Evolutionary conservation across 2,888 invertebrate genomes (phyloP).

Genomic region (Eurytoma adleriae): DNA sequence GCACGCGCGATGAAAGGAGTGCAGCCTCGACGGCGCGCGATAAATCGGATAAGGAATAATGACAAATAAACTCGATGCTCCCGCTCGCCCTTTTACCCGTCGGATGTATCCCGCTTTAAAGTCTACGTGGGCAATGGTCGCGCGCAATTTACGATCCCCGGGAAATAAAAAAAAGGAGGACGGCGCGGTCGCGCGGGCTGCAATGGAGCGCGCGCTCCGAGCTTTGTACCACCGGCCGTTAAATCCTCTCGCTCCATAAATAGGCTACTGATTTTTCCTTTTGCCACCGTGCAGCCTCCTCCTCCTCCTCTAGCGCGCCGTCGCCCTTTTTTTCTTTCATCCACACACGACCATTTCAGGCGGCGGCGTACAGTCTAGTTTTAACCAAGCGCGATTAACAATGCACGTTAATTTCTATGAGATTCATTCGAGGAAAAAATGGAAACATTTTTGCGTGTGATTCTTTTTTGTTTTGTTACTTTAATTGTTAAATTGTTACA

Average conservation of each 20-base stretch:
- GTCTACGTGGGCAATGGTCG: neutral
- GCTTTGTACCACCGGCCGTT: too few relatives aligned
- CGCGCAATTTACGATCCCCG: conserved; percentile 1
- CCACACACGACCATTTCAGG: conserved; percentile 12
- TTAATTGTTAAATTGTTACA: neutral
- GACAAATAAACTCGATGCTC: neutral
- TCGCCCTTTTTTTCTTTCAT: neutral
- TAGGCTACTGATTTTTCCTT: neutral
- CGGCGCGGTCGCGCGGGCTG: too few relatives aligned
- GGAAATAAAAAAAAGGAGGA: too few relatives aligned
- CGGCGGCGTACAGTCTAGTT: conserved; percentile 9
- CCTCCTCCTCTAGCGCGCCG: neutral
- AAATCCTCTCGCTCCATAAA: neutral
- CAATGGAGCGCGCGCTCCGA: too few relatives aligned
- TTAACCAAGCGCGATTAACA: conserved; percentile 28
- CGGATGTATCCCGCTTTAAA: conserved; percentile 2
- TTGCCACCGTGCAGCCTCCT: neutral
- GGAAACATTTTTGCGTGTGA: conserved; percentile 36
- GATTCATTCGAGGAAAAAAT: conserved; percentile 47
- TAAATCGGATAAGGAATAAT: too few relatives aligned
- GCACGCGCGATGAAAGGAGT: too few relatives aligned
- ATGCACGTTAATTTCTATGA: conserved; percentile 10
- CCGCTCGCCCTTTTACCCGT: neutral
- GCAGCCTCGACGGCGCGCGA: too few relatives aligned
- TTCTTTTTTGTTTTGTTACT: neutral